These are phyloP conservation scores for Numenius phaeopus DNA, from an alignment of 2,797 vertebrate species.

Conservation along the genomic window DNA sequence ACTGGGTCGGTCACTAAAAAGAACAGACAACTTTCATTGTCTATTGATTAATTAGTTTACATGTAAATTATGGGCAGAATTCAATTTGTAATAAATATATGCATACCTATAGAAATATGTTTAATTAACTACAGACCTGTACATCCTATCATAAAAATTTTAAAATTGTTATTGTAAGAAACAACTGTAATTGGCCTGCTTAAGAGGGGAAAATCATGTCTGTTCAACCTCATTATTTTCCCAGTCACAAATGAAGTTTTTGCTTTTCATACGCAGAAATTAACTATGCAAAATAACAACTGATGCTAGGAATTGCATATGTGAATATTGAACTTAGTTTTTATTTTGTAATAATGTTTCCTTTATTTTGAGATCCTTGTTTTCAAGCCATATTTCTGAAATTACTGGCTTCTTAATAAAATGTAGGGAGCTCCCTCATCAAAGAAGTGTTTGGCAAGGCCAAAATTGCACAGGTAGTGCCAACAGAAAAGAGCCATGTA, in stretches of 20 bases:
- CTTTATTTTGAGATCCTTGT: conserved; percentile 59
- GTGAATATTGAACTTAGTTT: conserved; percentile 59
- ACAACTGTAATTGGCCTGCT: conserved; percentile 49
- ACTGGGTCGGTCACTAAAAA: neutral
- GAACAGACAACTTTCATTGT: neutral
- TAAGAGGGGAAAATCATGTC: conserved; percentile 46
- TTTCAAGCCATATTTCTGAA: conserved; percentile 72
- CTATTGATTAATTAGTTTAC: neutral
- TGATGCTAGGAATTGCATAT: conserved; percentile 55
- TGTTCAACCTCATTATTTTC: conserved; percentile 62
- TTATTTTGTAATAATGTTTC: conserved; percentile 65
- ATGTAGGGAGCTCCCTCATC: conserved; percentile 47
- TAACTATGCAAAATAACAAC: conserved; percentile 63
- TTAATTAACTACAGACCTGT: conserved; percentile 51
- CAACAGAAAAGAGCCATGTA: conserved; percentile 70
- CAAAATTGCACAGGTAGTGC: conserved; percentile 79
- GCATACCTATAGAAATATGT: neutral
- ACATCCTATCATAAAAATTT: conserved; percentile 47
- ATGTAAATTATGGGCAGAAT: neutral
- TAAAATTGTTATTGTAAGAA: conserved; percentile 52
- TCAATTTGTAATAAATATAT: neutral
- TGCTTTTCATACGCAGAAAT: conserved; percentile 52
- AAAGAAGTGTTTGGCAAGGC: conserved; percentile 70
- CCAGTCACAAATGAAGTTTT: conserved; percentile 63
- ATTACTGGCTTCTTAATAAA: conserved; percentile 75